These are phyloP conservation scores for Andrena praecox DNA, from an alignment of 2,888 invertebrate species.

Conservation along the genomic window DNA sequence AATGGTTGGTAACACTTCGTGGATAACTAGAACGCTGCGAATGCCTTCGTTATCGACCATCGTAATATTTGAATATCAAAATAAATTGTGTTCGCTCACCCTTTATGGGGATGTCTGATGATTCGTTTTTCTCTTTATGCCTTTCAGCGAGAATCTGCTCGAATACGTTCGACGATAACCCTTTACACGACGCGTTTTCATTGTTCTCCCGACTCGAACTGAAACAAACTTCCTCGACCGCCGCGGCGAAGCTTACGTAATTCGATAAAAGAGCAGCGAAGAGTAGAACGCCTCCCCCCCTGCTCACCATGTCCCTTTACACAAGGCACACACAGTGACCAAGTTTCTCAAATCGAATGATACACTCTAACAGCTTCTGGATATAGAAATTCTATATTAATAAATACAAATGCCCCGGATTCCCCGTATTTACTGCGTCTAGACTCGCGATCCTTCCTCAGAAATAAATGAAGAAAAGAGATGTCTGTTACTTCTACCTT, in stretches of 20 bases:
- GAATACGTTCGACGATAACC: neutral
- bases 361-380: too few relatives aligned
- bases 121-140: conserved; percentile 8
- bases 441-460: too few relatives aligned
- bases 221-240: conserved; percentile 23
- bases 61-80: neutral
- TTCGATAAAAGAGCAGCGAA: conserved; percentile 29
- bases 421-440: neutral
- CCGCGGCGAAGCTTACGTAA: neutral
- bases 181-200: conserved; percentile 15
- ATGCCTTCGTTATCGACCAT: neutral
- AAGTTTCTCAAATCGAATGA: neutral
- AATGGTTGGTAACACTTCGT: too few relatives aligned
- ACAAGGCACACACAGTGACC: neutral
- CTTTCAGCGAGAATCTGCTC: conserved; percentile 6
- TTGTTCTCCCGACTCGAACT: neutral
- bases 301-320: neutral
- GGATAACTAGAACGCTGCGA: neutral
- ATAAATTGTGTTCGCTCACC: conserved; percentile 14
- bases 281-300: neutral
- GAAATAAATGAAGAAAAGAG: neutral
- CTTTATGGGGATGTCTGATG: neutral
- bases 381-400: neutral
- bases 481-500: neutral
- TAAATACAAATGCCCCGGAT: neutral